Conservation (phyloP, 2,797 vertebrate genomes). For the Morus bassanus region DNA sequence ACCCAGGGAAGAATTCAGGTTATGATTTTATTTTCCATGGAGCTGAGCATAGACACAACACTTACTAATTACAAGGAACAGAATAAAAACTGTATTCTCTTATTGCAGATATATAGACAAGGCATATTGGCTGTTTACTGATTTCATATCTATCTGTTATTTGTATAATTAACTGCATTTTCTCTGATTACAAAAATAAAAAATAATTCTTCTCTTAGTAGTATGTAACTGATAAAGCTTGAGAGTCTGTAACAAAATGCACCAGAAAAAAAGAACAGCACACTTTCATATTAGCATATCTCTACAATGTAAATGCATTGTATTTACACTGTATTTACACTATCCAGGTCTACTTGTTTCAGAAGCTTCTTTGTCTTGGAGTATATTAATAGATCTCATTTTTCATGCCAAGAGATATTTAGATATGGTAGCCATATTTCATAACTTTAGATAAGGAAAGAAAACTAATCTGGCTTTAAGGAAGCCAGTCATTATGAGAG, state of each 20-base stretch:
- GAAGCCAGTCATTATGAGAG: background rate
- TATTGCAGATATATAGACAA: background rate
- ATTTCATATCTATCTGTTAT: background rate
- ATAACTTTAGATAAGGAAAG: background rate
- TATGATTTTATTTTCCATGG: background rate
- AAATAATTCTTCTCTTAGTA: background rate
- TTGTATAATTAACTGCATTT: background rate
- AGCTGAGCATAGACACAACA: background rate
- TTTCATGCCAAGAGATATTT: background rate
- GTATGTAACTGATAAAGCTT: background rate
- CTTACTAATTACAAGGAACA: background rate
- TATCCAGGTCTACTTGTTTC: background rate
- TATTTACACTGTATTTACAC: background rate
- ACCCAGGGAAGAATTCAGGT: background rate
- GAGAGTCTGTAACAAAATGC: background rate
- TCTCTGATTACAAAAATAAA: background rate
- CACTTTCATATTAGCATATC: fast-evolving
- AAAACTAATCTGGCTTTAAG: background rate
- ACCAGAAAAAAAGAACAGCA: background rate
- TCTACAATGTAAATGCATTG: background rate
- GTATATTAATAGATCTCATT: background rate
- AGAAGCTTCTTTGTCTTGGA: background rate
- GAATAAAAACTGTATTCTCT: background rate
- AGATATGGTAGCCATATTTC: background rate
- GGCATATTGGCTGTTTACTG: background rate